These are phyloP conservation scores for Malaclemys terrapin DNA, from an alignment of 2,113 vertebrate species.

Conservation along the genomic window DNA sequence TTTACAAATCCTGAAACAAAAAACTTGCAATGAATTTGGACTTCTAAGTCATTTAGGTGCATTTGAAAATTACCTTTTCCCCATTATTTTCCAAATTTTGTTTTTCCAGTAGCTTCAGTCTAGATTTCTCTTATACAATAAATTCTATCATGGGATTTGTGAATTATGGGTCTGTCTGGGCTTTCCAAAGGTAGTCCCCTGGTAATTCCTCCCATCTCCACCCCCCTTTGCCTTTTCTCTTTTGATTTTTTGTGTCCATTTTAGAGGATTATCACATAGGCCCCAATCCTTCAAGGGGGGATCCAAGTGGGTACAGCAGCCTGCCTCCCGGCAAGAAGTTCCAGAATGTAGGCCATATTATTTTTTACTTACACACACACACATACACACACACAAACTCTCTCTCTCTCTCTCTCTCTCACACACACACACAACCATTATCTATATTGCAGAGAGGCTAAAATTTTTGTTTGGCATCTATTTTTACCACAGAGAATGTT, in stretches of 20 bases:
- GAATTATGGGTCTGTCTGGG: background rate
- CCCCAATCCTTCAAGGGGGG: rapidly evolving
- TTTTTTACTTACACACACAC: background rate
- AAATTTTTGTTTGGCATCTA: background rate
- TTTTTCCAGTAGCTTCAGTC: background rate
- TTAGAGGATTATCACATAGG: background rate
- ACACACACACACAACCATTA: rapidly evolving
- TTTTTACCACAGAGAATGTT: background rate
- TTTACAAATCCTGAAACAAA: background rate
- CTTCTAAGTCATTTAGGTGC: background rate
- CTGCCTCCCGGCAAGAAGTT: rapidly evolving
- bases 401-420: no score
- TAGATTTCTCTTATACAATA: background rate
- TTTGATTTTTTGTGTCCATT: background rate
- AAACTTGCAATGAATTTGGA: conserved; percentile 5
- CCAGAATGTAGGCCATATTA: rapidly evolving
- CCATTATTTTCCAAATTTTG: background rate
- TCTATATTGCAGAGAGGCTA: background rate
- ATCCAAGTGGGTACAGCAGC: background rate
- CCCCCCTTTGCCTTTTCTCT: background rate
- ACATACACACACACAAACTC: no score
- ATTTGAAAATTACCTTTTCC: background rate
- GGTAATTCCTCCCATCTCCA: background rate
- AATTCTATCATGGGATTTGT: background rate
- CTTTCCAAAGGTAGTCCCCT: background rate